Evolutionary conservation across 2,888 invertebrate species (phyloP).

Genomic region (Ametastegia equiseti): DNA sequence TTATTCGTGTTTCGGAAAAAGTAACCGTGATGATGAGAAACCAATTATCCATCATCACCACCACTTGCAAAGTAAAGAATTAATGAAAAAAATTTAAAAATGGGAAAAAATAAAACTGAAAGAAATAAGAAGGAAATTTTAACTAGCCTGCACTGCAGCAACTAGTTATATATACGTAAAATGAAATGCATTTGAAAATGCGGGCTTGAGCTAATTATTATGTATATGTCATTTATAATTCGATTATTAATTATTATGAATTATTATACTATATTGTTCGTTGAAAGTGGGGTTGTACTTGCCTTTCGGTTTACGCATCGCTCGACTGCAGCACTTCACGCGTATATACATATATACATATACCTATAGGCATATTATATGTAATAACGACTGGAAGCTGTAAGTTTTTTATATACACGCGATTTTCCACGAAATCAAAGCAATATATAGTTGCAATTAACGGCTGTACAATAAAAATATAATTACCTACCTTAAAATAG

Average conservation of each 20-base stretch:
- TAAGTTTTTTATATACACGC: neutral
- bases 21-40: too few relatives aligned
- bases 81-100: constrained; percentile 49
- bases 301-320: neutral
- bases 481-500: neutral
- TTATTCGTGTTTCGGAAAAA: too few relatives aligned
- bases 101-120: neutral
- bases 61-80: neutral
- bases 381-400: neutral
- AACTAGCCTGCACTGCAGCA: neutral
- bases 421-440: constrained; percentile 37
- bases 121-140: neutral
- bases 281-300: constrained; percentile 41
- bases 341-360: neutral
- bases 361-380: neutral
- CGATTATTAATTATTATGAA: neutral
- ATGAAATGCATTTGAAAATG: constrained; percentile 1
- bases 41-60: neutral
- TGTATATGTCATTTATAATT: neutral
- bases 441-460: constrained; percentile 40
- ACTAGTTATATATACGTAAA: constrained; percentile 18
- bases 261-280: too few relatives aligned
- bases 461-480: constrained; percentile 33
- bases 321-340: neutral
- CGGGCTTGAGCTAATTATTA: neutral